phyloP scores from a whole-genome alignment of 2,113 vertebrate genomes.

The Cercocebus atys region DNA sequence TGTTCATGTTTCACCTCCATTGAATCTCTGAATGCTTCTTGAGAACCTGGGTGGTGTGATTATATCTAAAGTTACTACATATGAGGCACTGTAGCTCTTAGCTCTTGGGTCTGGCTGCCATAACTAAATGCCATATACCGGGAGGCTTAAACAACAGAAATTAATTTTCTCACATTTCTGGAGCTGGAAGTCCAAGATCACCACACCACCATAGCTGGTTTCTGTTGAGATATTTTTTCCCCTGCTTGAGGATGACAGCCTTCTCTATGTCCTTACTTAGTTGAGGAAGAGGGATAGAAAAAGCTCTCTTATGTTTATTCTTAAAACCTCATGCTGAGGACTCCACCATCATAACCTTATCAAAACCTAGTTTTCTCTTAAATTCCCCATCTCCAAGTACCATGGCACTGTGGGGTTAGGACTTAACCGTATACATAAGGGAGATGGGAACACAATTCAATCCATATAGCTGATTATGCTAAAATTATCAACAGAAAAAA shows the following conservation, averaged over 20 bases:
- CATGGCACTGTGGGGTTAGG: not conserved
- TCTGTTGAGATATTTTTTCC: not conserved
- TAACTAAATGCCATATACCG: not conserved
- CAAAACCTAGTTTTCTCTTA: not conserved
- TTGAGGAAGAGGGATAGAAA: fast-evolving
- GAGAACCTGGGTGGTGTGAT: not conserved
- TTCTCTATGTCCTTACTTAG: not conserved
- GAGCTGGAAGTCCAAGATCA: not conserved
- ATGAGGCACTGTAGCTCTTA: too few relatives aligned
- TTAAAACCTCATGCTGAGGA: not conserved
- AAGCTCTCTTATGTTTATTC: not conserved
- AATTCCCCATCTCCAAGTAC: not conserved
- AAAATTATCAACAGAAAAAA: not conserved
- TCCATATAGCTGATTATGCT: not conserved
- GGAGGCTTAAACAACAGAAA: not conserved
- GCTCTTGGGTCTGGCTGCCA: too few relatives aligned
- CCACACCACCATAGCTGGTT: not conserved
- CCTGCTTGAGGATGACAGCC: not conserved
- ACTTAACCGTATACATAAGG: not conserved
- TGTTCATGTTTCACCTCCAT: not conserved
- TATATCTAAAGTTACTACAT: not conserved
- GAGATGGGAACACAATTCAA: not conserved
- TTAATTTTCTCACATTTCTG: not conserved
- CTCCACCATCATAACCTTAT: not conserved
- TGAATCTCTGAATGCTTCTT: not conserved